Evolutionary conservation across 2,888 invertebrate species (phyloP), one percentile per base, ranked within the genome.

Genomic region (Bembecia ichneumoniformis): DNA sequence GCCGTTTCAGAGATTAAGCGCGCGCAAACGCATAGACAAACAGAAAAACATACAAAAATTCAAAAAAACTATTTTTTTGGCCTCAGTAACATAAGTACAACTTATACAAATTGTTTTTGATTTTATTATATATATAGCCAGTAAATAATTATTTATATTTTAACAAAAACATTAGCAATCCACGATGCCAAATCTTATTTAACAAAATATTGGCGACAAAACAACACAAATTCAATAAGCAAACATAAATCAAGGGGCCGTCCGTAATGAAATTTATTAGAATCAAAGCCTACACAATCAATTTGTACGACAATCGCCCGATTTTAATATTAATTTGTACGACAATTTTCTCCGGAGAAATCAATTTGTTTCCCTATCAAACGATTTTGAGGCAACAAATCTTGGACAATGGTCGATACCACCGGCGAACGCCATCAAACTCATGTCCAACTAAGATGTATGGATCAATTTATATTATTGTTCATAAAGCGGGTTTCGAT

Each of bases 401-500:
- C 28, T 28, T 28, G 28, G 7, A 28, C 28, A 28, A 28, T 9
- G 28, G 28, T 28, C 28, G 28, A 13, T 40, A 40, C 40, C 40
- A n/a, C 40, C n/a, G 13, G 40, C 40, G 14, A 40, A 40, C 15
- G 44, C 48, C 50, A 55, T 54, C 52, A 56, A 52, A 52, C 49
- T 54, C 47, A 47, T 48, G 51, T 51, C 43, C 51, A 36, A 54
- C 57, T 53, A 57, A 59, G 60, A 59, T 55, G 54, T 56, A 62
- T 54, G 53, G 34, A 49, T 54, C 50, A 52, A 54, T 52, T 56
- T 55, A 57, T 72, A 73, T 74, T 66, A 66, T 71, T 71, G 63
- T 62, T 56, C 74, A 72, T 74, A 74, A 74, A 75, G 63, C 68
- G 62, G 64, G 65, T 65, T 67, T 66, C 80, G 71, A 82, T 84